Conservation (phyloP, 2,113 vertebrate species). For the Entomyzon cyanotis region DNA sequence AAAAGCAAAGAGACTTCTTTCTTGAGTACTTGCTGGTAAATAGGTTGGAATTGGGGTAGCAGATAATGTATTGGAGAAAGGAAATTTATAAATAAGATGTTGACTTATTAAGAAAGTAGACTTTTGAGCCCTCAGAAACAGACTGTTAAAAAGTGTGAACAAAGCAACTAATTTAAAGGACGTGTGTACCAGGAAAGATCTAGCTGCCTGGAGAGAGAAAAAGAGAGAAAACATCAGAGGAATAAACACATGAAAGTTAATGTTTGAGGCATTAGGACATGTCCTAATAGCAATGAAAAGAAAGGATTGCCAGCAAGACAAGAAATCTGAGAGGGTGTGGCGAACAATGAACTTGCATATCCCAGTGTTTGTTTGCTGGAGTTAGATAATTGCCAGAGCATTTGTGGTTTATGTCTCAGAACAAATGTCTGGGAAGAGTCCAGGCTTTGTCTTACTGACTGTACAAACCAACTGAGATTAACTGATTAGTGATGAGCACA, state of each 20-base stretch:
- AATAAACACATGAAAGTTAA: background rate
- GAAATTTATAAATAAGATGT: background rate
- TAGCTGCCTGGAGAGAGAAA: background rate
- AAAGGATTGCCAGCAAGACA: background rate
- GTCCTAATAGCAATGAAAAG: background rate
- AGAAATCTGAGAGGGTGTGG: background rate
- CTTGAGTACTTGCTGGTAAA: background rate
- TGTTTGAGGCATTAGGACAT: background rate
- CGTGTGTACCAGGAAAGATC: background rate
- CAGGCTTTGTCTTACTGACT: background rate
- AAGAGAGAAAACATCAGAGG: background rate
- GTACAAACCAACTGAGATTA: background rate
- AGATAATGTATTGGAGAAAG: background rate
- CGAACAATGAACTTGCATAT: background rate
- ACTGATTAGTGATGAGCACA: background rate
- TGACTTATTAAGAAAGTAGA: background rate
- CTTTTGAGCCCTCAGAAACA: background rate
- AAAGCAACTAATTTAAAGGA: background rate
- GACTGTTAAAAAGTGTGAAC: background rate
- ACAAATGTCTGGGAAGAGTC: constrained; percentile 11
- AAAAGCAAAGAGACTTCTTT: background rate
- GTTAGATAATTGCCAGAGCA: background rate
- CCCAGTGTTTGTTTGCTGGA: background rate
- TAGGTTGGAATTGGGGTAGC: background rate
- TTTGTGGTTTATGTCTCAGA: constrained; percentile 33